Percentiles rank a stretch among this genome's conserved stretches.
Evolutionary conservation across 1,140 invertebrate genomes (phyloP).

Genomic region (Ruditapes philippinarum): DNA sequence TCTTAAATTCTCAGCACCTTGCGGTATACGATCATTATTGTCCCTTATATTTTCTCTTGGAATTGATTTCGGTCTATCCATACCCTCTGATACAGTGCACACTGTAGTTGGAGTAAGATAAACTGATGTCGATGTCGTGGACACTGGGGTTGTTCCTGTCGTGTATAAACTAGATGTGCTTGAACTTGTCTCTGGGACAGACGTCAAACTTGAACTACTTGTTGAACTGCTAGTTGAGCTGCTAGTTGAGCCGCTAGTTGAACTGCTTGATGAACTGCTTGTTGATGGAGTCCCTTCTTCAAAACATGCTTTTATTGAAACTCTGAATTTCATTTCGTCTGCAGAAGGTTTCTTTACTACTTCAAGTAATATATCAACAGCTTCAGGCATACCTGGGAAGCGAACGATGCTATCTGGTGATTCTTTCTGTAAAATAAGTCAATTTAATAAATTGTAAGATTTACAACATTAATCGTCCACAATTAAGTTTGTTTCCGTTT

Average conservation of each 20-base stretch:
- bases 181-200: neutral
- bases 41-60: slow-evolving; percentile 27
- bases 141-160: neutral
- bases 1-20: slow-evolving; percentile 6
- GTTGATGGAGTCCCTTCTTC: neutral
- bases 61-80: slow-evolving; percentile 35
- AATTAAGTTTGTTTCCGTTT: too few relatives aligned
- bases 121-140: neutral
- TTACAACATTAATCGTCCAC: too few relatives aligned
- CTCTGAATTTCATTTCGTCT: slow-evolving; percentile 12
- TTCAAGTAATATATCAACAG: slow-evolving; percentile 18
- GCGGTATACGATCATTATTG: neutral
- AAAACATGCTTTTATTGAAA: slow-evolving; percentile 38
- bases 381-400: slow-evolving; percentile 27
- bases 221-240: neutral
- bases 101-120: slow-evolving; percentile 3
- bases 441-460: neutral
- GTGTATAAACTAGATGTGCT: neutral
- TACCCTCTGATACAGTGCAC: slow-evolving; percentile 22
- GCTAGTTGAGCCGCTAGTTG: neutral
- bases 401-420: neutral
- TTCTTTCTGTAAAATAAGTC: neutral
- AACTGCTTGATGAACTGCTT: neutral
- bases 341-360: neutral
- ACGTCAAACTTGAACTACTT: neutral